Conservation (phyloP, 2,797 vertebrate genomes). For the Etheostoma perlongum region DNA sequence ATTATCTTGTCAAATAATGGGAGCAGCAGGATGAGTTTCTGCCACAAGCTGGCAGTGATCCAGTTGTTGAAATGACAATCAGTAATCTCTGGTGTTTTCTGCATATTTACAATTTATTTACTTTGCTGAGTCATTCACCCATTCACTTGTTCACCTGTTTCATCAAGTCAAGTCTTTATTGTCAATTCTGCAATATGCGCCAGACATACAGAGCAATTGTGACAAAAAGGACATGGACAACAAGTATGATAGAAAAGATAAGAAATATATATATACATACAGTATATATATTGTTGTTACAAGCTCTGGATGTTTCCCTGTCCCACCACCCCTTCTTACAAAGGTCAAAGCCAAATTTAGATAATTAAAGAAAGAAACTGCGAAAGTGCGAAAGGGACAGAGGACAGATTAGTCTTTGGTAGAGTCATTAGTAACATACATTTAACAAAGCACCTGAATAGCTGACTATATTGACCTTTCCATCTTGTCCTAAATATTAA, state of each 20-base stretch:
- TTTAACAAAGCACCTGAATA: constrained; percentile 30
- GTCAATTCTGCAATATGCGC: too few relatives aligned
- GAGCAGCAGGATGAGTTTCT: neutral
- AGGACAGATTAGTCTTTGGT: constrained; percentile 14
- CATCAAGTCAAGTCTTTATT: neutral
- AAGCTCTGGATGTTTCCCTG: neutral
- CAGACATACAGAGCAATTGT: too few relatives aligned
- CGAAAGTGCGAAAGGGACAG: constrained; percentile 9
- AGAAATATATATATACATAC: too few relatives aligned
- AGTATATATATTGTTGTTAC: constrained; percentile 3
- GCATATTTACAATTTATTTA: neutral
- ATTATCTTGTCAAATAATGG: neutral
- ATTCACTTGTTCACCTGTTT: constrained; percentile 6
- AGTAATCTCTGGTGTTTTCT: neutral
- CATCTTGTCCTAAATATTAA: constrained; percentile 42
- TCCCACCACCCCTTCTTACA: constrained; percentile 1
- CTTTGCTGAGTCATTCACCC: neutral
- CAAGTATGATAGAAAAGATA: too few relatives aligned
- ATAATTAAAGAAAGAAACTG: neutral
- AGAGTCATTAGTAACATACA: constrained; percentile 34
- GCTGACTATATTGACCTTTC: constrained; percentile 45
- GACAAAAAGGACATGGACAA: too few relatives aligned
- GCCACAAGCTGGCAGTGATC: neutral
- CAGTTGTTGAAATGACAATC: neutral
- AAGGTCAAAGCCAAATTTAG: constrained; percentile 52